These are phyloP conservation scores for Athrips mouffetella DNA, from an alignment of 2,888 invertebrate genomes.

Conservation along the genomic window DNA sequence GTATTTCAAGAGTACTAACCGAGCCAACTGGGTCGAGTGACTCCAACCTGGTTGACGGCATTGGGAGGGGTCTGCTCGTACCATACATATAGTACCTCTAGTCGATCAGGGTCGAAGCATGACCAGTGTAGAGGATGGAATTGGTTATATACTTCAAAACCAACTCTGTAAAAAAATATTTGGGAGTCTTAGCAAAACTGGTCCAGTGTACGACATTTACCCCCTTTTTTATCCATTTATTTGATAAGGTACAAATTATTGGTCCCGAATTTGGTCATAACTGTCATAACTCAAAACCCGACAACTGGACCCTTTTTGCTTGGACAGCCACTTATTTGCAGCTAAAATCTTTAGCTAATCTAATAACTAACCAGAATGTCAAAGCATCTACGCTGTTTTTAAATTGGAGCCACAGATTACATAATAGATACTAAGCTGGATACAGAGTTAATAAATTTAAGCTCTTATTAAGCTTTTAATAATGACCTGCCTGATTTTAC, in stretches of 20 bases:
- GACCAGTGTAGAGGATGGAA: slow-evolving; percentile 71
- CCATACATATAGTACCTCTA: slow-evolving; percentile 74
- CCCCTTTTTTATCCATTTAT: background rate
- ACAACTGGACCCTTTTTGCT: no score
- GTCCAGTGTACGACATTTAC: background rate
- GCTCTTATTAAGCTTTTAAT: no score
- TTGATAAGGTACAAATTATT: background rate
- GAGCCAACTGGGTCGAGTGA: slow-evolving; percentile 67
- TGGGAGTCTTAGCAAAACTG: background rate
- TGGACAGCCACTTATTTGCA: no score
- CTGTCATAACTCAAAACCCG: no score
- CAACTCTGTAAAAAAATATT: slow-evolving; percentile 50
- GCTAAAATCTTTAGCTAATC: no score
- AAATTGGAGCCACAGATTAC: no score
- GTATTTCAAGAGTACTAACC: slow-evolving; percentile 44
- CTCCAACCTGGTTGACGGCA: slow-evolving; percentile 63
- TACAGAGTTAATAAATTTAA: no score
- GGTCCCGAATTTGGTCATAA: no score
- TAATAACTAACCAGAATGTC: no score
- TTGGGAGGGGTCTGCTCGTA: slow-evolving; percentile 66
- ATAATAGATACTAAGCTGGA: no score
- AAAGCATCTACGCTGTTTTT: no score
- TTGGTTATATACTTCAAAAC: slow-evolving; percentile 62
- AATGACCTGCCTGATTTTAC: no score
- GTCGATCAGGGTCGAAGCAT: slow-evolving; percentile 72